Evolutionary conservation across 2,888 invertebrate species (phyloP), one percentile per base, ranked within the genome.

Genomic region (Augiades crinisus): DNA sequence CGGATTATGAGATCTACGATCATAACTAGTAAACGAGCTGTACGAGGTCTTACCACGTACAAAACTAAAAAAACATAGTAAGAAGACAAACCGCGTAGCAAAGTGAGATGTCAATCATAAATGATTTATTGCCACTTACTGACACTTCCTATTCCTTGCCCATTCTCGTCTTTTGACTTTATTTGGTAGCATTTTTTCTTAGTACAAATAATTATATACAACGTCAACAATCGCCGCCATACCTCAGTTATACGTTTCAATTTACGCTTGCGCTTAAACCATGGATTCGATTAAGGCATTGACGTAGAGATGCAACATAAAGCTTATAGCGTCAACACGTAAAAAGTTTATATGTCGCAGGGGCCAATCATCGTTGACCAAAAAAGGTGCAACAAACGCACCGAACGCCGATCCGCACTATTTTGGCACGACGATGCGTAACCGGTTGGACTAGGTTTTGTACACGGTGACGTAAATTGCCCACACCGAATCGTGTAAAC

Each of bases 381-480:
- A 45, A 51, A 31, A 51, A 31, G 51, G 51, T 7, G 1, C 37
- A 36, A 38, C 44, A 51, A 38, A 38, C 45, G 33, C 10, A 33
- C 51, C 51, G 51, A 45, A 17, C 37, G 8, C 5, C 30, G 10
- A 38, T 38, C 30, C 22, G 21, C 44, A 21, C 51, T 34, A 44
- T 44, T 52, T 38, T 17, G 30, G 46, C 21, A 47, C 21, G 27
- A 19, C 37, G 16, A 38, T 22, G 19, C 16, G 31, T 17, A 34
- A 24, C n/a, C 45, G 22, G 38, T 31, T 19, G 22, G 38, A 30
- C 30, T 7, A 44, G 45, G 31, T 31, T 51, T 51, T 36, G 24
- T 30, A 27, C 31, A 19, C 50, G 45, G 43, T 59, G 61, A 63
- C 62, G 61, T 47, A 58, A 59, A 64, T 66, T 58, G 66, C 68